phyloP scores from a whole-genome alignment of 1,140 invertebrate species.

The Leguminivora glycinivorella region DNA sequence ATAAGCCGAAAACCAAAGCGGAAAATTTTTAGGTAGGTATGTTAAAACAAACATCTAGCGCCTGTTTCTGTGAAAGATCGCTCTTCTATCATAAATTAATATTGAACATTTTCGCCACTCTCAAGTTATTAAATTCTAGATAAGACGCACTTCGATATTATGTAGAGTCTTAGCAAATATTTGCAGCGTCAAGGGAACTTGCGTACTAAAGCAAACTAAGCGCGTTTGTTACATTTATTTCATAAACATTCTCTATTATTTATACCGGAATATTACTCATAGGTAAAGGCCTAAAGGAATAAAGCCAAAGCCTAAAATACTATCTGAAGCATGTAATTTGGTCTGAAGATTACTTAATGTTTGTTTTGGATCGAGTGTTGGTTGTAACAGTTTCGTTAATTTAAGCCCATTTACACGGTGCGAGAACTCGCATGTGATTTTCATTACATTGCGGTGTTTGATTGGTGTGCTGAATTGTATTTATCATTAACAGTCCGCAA shows the following conservation, averaged over 20 bases:
- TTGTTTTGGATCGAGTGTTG: constrained; percentile 23
- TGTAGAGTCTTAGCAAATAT: constrained; percentile 42
- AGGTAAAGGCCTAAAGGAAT: not conserved
- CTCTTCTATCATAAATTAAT: constrained; percentile 37
- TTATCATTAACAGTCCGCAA: too few relatives aligned
- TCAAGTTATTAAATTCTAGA: constrained; percentile 39
- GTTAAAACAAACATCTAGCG: not conserved
- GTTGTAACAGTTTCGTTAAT: not conserved
- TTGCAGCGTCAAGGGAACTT: constrained; percentile 26
- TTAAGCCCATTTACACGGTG: too few relatives aligned
- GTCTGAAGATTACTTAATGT: constrained; percentile 5
- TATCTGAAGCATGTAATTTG: not conserved
- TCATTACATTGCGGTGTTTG: too few relatives aligned
- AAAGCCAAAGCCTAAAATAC: not conserved
- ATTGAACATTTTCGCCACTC: constrained; percentile 35
- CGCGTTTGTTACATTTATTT: constrained; percentile 12
- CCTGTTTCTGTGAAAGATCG: not conserved
- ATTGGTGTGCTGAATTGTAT: too few relatives aligned
- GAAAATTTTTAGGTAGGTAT: not conserved
- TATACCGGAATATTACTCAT: not conserved
- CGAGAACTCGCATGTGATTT: too few relatives aligned
- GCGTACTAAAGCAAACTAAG: constrained; percentile 25
- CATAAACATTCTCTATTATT: constrained; percentile 11
- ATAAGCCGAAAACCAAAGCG: not conserved
- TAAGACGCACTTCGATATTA: constrained; percentile 39